phyloP scores from a whole-genome alignment of 2,113 vertebrate genomes.

The Albula goreensis region DNA sequence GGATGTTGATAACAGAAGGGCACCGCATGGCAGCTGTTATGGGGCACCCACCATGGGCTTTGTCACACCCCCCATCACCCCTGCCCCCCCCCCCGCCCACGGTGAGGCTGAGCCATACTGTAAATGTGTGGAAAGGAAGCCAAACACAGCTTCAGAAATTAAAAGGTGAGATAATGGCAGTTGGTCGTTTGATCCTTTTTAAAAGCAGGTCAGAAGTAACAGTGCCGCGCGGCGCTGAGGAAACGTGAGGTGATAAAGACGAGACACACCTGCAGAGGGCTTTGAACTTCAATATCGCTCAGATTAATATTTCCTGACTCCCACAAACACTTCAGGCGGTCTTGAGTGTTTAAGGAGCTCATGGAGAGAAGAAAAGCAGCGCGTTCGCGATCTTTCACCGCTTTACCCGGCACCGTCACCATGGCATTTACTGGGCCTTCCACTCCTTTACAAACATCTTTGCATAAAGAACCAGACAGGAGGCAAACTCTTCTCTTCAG shows the following conservation, averaged over 20 bases:
- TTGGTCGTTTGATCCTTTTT: neutral
- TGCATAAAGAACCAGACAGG: neutral
- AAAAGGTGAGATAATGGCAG: conserved; percentile 1
- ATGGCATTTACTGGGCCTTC: neutral
- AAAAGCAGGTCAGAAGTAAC: neutral
- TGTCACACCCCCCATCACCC: too few relatives aligned
- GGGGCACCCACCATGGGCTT: neutral
- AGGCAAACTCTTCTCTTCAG: neutral
- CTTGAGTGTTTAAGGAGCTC: neutral
- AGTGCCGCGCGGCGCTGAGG: neutral
- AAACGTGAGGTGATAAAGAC: neutral
- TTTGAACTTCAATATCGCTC: neutral
- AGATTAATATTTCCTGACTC: neutral
- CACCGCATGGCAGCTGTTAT: too few relatives aligned
- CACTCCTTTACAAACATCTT: neutral
- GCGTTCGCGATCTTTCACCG: neutral
- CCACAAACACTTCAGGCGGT: neutral
- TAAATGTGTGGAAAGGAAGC: neutral
- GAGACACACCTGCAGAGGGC: neutral
- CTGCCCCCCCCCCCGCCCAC: neutral
- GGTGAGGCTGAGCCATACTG: neutral
- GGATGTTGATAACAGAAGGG: neutral
- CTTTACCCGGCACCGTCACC: neutral
- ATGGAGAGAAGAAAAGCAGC: neutral
- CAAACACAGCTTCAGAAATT: neutral